These are phyloP conservation scores for Gavialis gangeticus DNA, from an alignment of 2,113 vertebrate genomes.

Conservation along the genomic window DNA sequence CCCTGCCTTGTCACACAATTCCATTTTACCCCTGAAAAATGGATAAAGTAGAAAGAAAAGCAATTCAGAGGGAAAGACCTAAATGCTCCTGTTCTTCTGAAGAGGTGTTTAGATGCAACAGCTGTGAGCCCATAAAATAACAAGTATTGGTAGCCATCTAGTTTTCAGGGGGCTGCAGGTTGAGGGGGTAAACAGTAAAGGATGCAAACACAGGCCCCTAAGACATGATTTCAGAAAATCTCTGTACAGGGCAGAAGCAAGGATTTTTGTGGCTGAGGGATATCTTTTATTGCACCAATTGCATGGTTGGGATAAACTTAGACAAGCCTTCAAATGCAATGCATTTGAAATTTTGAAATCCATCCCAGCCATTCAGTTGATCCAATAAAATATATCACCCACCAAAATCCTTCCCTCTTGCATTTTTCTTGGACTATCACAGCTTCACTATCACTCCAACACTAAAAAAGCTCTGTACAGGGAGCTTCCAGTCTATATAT, in stretches of 20 bases:
- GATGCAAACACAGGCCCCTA: not conserved
- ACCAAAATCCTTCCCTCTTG: no score
- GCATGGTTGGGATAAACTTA: no score
- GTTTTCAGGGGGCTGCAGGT: not conserved
- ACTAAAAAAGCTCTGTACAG: no score
- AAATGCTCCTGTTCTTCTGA: not conserved
- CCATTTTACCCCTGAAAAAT: not conserved
- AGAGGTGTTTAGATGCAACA: not conserved
- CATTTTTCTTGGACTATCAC: no score
- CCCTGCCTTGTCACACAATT: not conserved
- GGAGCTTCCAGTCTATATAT: no score
- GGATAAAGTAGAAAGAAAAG: not conserved
- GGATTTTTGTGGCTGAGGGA: not conserved
- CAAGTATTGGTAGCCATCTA: not conserved
- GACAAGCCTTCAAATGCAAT: no score
- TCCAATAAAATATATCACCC: no score
- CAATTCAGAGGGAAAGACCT: not conserved
- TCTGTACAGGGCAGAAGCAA: not conserved
- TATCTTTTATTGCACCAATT: no score
- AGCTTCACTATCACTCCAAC: no score
- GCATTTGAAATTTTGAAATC: no score
- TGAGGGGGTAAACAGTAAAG: not conserved
- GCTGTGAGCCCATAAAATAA: not conserved
- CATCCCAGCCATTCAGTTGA: no score
- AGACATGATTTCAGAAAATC: not conserved